Base-by-base conservation (phyloP, 2,113 vertebrate genomes). In the Vanacampus margaritifer region DNA sequence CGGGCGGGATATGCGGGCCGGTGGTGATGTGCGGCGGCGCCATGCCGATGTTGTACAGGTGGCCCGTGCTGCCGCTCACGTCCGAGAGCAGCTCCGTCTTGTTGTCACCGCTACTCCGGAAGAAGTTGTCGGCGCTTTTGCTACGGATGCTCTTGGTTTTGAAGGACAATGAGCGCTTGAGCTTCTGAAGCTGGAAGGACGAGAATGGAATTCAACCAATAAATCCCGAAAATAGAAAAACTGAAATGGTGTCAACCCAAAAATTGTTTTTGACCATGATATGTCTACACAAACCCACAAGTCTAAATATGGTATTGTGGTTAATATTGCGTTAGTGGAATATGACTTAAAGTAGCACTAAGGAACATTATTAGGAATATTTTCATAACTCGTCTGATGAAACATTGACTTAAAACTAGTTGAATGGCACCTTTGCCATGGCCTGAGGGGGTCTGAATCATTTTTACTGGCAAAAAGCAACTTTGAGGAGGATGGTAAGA, bases 71-170 rank as follows among this genome's bases (percentile, higher is more conserved):
- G 69, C 92, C 92, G 89, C 93, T 95, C 82, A 92, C 92, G 36
- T 95, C 93, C 0, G 93, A 91, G 64, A 93, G 92, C 72, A 94
- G 76, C 70, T 95, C 95, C 0, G 90, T 90, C 79, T 96, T 96
- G 83, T 87, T 90, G 14, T 97, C 95, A 0, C 83, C 93, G 79
- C 92, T 92, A 61, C 89, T 91, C 56, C 93, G 95, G 91, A 99
- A 98, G 91, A 98, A 98, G 90, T 98, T 98, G 89, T 98, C 96
- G 0, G 96, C 96, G 0, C 97, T 99, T 92, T 98, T 99, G 91
- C 96, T 99, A 84, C 96, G 91, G 76, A 98, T 91, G 81, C 94
- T 96, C 90, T 98, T 98, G 62, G 96, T 96, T 90, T 98, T 99
- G 94, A 98, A 98, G 89, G 96, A 98, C 67, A 99, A 90, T 0